Base-by-base conservation (phyloP, 1,140 invertebrate species). In the Drusus annulatus region DNA sequence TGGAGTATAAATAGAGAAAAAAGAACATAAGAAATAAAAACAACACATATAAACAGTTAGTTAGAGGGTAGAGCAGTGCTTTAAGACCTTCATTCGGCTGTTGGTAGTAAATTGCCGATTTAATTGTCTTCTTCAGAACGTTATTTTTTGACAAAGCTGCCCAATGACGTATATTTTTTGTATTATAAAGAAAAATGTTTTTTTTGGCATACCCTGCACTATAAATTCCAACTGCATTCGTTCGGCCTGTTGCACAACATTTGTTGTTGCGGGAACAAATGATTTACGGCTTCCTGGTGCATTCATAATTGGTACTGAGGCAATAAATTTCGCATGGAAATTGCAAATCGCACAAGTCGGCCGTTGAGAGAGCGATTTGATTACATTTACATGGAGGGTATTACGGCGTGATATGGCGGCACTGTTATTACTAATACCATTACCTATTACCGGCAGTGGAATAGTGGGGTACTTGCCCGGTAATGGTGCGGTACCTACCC, bases 261-360 rank as follows among this genome's bases (percentile, higher is more conserved):
- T 71, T 52, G 68, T 71, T 71, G 68, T 71, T 71, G 76, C 62
- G 54, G 56, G 76, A 54, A 54, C 50, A 58, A 52, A 79, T 82
- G 81, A 82, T 82, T 82, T 82, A 82, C 76, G 76, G 63, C 54
- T 82, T 82, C 81, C 81, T 79, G 78, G 77, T 79, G 71, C 77
- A 82, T 76, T 82, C 60, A 82, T 82, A 79, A 82, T 79, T 79
- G 78, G 77, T 68, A 76, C 60, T 79, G 63, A 60, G 75, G 78
- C 74, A 79, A 79, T 82, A 82, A 82, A 82, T 82, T 79, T 69
- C 77, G 71, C 51, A 79, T 82, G 81, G 81, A 82, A 82, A 82
- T 82, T 79, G 81, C 81, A 76, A 78, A 76, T 78, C 76, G 62
- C 58, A 31, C 62, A 78, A 54, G 25, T 69, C 58, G 36, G 76